Conservation (phyloP, 2,113 vertebrate genomes). For the Oreochromis spilurus region DNA sequence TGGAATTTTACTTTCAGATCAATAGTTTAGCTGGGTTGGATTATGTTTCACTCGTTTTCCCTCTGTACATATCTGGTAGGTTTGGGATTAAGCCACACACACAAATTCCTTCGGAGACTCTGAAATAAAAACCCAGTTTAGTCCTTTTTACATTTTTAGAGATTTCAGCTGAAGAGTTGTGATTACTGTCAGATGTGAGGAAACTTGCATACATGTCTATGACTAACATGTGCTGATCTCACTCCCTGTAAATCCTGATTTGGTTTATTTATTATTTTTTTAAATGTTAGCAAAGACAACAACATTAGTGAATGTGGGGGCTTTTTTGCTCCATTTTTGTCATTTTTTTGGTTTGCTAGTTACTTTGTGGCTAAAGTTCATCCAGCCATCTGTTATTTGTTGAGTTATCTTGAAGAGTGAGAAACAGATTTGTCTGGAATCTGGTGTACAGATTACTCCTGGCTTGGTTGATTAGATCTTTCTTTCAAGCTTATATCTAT, state of each 20-base stretch:
- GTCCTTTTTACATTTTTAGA: background rate
- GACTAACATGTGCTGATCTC: background rate
- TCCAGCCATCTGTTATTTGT: background rate
- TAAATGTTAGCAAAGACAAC: background rate
- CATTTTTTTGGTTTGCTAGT: background rate
- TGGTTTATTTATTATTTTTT: background rate
- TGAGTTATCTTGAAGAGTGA: background rate
- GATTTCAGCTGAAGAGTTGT: background rate
- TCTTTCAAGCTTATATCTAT: background rate
- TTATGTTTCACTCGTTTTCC: background rate
- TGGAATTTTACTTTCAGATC: background rate
- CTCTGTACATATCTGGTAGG: background rate
- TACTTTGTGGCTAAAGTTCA: background rate
- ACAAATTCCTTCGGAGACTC: background rate
- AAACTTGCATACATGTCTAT: background rate
- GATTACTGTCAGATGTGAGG: conserved; percentile 22
- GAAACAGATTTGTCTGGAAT: background rate
- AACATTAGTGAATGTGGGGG: background rate
- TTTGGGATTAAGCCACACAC: background rate
- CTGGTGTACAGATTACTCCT: rapidly evolving
- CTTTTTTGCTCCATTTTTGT: background rate
- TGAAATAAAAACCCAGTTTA: background rate
- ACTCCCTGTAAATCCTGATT: background rate
- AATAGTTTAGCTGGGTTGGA: background rate
- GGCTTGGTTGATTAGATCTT: background rate